phyloP scores from a whole-genome alignment of 2,888 invertebrate species.

The Crematogaster levior region DNA sequence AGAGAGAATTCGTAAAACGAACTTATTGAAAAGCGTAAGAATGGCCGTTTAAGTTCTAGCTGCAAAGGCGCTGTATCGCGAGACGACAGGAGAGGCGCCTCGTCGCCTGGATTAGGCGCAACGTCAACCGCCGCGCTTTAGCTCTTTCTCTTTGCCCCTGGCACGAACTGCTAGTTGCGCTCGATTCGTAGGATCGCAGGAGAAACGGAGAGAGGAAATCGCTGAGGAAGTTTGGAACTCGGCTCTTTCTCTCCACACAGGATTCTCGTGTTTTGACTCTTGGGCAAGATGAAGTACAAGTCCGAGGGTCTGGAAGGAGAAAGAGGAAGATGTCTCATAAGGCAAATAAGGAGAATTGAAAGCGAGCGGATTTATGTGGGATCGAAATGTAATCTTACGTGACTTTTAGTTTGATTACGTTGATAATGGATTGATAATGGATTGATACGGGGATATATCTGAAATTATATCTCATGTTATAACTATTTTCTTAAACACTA shows the following conservation, averaged over 20 bases:
- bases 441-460: background rate
- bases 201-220: background rate
- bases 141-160: background rate
- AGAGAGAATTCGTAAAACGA: too few relatives aligned
- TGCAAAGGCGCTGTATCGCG: background rate
- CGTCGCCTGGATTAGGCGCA: slow-evolving; percentile 5
- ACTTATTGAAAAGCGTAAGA: too few relatives aligned
- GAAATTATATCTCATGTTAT: too few relatives aligned
- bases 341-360: background rate
- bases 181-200: background rate
- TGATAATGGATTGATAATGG: background rate
- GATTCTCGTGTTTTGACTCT: background rate
- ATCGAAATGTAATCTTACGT: background rate
- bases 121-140: background rate
- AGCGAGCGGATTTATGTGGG: background rate
- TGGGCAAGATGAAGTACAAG: background rate
- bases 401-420: background rate
- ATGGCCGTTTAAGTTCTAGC: too few relatives aligned
- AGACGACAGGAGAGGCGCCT: slow-evolving; percentile 6
- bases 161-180: too few relatives aligned
- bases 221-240: background rate
- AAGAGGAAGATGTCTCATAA: background rate
- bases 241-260: background rate
- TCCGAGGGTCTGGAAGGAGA: background rate
- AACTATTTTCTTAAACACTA: background rate